Conservation (phyloP, 1,140 invertebrate genomes). For the Polypedilum vanderplanki region DNA sequence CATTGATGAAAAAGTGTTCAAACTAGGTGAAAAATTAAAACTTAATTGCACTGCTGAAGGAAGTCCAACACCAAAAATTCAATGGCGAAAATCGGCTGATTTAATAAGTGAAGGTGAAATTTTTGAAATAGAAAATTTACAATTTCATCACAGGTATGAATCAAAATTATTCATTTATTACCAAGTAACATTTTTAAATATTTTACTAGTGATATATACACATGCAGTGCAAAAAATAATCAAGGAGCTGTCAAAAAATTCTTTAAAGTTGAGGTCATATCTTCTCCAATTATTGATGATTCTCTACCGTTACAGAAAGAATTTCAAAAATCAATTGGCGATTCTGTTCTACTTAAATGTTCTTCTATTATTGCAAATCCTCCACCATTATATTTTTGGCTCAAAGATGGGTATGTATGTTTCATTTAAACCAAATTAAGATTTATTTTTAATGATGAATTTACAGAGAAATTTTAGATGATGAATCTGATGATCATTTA, state of each 20-base stretch:
- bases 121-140: neutral
- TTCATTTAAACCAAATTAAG: neutral
- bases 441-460: neutral
- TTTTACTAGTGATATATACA: neutral
- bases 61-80: slow-evolving; percentile 14
- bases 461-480: neutral
- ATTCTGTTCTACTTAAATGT: neutral
- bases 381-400: neutral
- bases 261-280: neutral
- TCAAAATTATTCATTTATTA: neutral
- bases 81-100: neutral
- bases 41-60: slow-evolving; percentile 5
- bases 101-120: neutral
- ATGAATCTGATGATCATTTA: neutral
- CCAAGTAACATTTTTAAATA: neutral
- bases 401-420: neutral
- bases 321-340: neutral
- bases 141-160: neutral
- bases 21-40: slow-evolving; percentile 5
- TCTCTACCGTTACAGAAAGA: neutral
- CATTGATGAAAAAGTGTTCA: neutral
- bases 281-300: neutral
- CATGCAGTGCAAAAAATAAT: slow-evolving; percentile 2
- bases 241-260: neutral
- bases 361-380: neutral